phyloP scores from a whole-genome alignment of 2,888 invertebrate species.

The Microplitis deprimator region DNA sequence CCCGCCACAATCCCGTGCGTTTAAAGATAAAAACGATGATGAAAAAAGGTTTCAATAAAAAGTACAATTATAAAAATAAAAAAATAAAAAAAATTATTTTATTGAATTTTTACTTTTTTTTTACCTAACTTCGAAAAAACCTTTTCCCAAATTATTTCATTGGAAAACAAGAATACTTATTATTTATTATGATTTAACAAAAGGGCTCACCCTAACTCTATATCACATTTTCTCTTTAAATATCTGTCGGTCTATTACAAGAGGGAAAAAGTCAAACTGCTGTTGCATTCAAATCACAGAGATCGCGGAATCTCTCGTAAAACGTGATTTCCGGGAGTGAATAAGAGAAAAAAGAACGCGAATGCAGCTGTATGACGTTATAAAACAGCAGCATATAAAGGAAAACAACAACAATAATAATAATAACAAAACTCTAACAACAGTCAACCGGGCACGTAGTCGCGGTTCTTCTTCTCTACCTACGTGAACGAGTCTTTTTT shows the following conservation, averaged over 20 bases:
- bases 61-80: conserved; percentile 61
- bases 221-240: neutral
- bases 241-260: conserved; percentile 33
- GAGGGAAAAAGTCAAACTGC: conserved; percentile 26
- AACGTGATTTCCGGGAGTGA: conserved; percentile 57
- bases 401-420: conserved; percentile 35
- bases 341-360: conserved; percentile 20
- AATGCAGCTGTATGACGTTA: conserved; percentile 32
- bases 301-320: conserved; percentile 55
- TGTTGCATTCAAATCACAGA: conserved; percentile 58
- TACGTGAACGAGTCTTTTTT: conserved; percentile 47
- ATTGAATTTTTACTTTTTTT: conserved; percentile 4
- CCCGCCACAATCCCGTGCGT: conserved; percentile 44
- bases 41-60: conserved; percentile 66
- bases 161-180: no score
- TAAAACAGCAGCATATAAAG: conserved; percentile 24
- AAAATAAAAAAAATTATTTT: conserved; percentile 9
- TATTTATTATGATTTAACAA: neutral
- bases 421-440: conserved; percentile 21
- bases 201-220: conserved; percentile 20
- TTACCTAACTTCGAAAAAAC: neutral
- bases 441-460: conserved; percentile 46
- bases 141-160: conserved; percentile 15
- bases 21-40: conserved; percentile 56
- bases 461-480: conserved; percentile 43